Evolutionary conservation across 2,797 vertebrate genomes (phyloP).

Genomic region (Peromyscus aztecus): DNA sequence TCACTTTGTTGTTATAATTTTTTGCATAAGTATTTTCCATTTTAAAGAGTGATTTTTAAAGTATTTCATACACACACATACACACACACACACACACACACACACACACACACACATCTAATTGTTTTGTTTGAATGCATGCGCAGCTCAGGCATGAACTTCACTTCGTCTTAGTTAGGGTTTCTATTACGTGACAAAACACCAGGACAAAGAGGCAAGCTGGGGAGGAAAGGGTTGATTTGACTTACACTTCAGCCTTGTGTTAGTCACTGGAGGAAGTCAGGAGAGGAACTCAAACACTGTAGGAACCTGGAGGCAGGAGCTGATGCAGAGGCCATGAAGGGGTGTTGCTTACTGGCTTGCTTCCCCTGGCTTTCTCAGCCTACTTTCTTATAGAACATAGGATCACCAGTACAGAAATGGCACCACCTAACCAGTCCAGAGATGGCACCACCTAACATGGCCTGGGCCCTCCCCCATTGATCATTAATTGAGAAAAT

Average conservation of each 20-base stretch:
- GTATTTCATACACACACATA: neutral
- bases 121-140: neutral
- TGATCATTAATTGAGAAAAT: neutral
- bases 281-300: neutral
- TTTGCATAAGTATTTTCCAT: slow-evolving; percentile 48
- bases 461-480: neutral
- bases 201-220: neutral
- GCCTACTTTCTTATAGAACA: neutral
- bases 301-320: neutral
- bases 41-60: slow-evolving; percentile 5
- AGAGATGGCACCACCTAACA: neutral
- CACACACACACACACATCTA: neutral
- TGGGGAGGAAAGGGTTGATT: neutral
- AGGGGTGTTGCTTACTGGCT: neutral
- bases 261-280: neutral
- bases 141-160: neutral
- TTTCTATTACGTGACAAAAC: neutral
- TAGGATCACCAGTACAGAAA: neutral
- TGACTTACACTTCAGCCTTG: neutral
- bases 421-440: neutral
- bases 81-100: no score
- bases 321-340: neutral
- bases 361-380: neutral
- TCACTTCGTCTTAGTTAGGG: neutral
- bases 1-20: neutral